Percentiles rank a stretch among this genome's conserved stretches.
These are phyloP conservation scores for Eupithecia dodoneata DNA, from an alignment of 2,888 invertebrate species.

Conservation along the genomic window DNA sequence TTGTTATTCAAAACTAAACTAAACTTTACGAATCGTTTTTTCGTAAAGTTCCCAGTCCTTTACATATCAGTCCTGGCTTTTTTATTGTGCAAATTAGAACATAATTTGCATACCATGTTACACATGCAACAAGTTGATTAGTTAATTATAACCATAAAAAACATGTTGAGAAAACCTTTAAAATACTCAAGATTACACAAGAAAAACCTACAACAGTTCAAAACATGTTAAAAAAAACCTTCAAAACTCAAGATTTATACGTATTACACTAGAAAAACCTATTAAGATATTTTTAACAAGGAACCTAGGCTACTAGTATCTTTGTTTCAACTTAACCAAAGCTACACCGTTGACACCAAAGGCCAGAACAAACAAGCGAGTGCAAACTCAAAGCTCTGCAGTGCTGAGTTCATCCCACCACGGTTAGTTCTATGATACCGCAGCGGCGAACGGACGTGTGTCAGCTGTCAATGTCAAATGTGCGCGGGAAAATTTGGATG, in stretches of 20 bases:
- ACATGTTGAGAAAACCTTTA: not conserved
- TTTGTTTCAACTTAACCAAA: not conserved
- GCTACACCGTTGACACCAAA: constrained; percentile 2
- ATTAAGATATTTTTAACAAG: not conserved
- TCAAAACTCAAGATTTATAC: not conserved
- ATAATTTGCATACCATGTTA: not conserved
- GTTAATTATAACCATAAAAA: not conserved
- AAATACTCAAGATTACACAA: not conserved
- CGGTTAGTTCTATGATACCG: constrained; percentile 57
- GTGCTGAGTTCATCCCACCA: constrained; percentile 6
- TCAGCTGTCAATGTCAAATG: constrained; percentile 45
- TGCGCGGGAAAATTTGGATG: constrained; percentile 18
- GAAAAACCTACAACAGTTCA: not conserved
- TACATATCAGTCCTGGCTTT: too few relatives aligned
- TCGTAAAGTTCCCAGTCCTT: too few relatives aligned
- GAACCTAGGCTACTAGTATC: not conserved
- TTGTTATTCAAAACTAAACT: too few relatives aligned
- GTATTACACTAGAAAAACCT: not conserved
- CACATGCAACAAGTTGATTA: not conserved
- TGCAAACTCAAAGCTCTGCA: constrained; percentile 27
- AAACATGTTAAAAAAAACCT: not conserved
- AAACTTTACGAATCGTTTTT: too few relatives aligned
- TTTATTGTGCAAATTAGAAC: too few relatives aligned
- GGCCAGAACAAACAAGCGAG: constrained; percentile 16
- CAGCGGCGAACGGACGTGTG: constrained; percentile 53